Base-by-base conservation (phyloP, 2,888 invertebrate genomes). In the Hirtodrosophila histrioides region DNA sequence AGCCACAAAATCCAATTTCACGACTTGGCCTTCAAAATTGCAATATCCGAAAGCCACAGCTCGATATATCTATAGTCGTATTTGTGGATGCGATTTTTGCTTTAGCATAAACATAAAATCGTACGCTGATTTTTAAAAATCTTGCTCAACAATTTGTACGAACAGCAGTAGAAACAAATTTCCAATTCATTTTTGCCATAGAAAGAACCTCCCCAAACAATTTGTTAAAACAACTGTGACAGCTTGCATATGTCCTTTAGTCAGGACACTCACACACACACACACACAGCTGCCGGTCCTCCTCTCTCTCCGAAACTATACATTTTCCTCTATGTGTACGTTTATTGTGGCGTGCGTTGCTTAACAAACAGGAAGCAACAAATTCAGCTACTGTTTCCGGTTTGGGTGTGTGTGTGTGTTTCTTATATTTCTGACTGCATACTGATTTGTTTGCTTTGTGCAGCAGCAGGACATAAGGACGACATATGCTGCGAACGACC, bases 141-240 rank as follows among this genome's bases (percentile, higher is more conserved):
- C 33, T 39, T 51, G 50, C 37, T 51, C 49, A 35, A 45, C 57
- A 57, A 24, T 50, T 64, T 51, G 51, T 58, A 29, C 23, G 46
- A 36, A 23, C 10, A 63, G 41, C 40, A 31, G 49, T 41, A 44
- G 50, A 53, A 75, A 69, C 49, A 56, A 41, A 43, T 69, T 57
- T 58, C 39, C 55, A 55, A 74, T 57, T 36, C 64, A 45, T 46
- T 43, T 69, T 56, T 45, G 17, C n/a, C 36, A 66, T 49, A 40
- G 35, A 39, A 49, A 40, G 37, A 53, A 49, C 62, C 66, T 45
- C 46, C 86, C 45, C 68, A 65, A 84, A 86, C 86, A 86, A 85
- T 85, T 85, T 87, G 84, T 87, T 87, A 87, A 85, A 87, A 80
- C 80, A 87, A 87, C 87, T 82, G 82, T 82, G 86, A 88, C 86